Evolutionary conservation across 2,888 invertebrate genomes (phyloP).

Genomic region (Erpobdella octoculata): DNA sequence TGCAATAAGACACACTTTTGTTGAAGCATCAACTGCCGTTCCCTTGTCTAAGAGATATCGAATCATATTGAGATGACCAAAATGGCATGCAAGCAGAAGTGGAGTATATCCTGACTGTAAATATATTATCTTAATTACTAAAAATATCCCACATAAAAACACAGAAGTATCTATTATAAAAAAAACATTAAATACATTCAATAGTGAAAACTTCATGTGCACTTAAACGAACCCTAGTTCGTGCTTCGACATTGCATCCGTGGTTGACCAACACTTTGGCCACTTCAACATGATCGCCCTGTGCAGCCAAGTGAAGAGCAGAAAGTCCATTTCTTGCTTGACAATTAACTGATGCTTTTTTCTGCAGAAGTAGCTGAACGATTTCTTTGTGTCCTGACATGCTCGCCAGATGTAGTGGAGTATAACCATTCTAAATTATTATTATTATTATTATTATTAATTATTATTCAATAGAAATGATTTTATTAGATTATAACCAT

Average conservation of each 20-base stretch:
- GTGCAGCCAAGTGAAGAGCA: constrained; percentile 29
- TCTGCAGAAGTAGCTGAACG: constrained; percentile 82
- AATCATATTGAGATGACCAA: constrained; percentile 67
- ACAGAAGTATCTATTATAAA: neutral
- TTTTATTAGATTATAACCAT: neutral
- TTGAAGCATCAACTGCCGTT: constrained; percentile 71
- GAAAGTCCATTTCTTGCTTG: constrained; percentile 24
- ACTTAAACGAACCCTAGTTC: constrained; percentile 20
- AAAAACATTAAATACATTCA: neutral
- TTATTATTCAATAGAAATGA: no score
- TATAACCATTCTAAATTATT: constrained; percentile 85
- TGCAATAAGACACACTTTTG: constrained; percentile 60
- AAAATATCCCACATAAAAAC: neutral
- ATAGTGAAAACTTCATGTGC: neutral
- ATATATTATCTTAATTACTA: neutral
- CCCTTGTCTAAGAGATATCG: constrained; percentile 80
- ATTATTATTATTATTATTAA: no score
- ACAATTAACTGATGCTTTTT: constrained; percentile 45
- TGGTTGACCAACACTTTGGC: constrained; percentile 24
- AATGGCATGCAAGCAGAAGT: constrained; percentile 96
- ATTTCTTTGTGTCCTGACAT: constrained; percentile 99
- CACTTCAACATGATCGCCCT: constrained; percentile 26
- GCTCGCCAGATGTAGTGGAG: constrained; percentile 95
- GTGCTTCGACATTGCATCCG: constrained; percentile 12
- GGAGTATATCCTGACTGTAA: constrained; percentile 88